Conservation (phyloP, 1,140 invertebrate species). For the Maconellicoccus hirsutus region DNA sequence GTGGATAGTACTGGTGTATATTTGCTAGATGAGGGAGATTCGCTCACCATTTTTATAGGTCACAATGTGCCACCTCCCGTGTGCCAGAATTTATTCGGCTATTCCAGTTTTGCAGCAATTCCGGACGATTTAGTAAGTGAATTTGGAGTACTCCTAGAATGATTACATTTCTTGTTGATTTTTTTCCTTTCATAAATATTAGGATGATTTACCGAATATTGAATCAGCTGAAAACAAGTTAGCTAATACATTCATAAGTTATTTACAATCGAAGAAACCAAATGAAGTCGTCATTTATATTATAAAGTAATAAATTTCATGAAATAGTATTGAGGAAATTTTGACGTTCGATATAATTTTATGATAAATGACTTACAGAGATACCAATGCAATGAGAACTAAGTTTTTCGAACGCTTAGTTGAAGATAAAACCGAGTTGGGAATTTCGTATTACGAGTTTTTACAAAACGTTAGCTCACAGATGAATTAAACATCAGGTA, state of each 20-base stretch:
- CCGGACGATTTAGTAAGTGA: constrained; percentile 51
- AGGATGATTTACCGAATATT: not conserved
- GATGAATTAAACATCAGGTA: constrained; percentile 50
- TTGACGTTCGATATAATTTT: no score
- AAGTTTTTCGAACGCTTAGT: constrained; percentile 80
- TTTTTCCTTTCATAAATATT: not conserved
- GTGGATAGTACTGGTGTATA: constrained; percentile 83
- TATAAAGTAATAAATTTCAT: constrained; percentile 10
- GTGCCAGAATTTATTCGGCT: constrained; percentile 59
- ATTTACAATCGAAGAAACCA: constrained; percentile 11
- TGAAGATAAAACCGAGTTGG: constrained; percentile 86
- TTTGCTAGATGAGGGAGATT: constrained; percentile 74
- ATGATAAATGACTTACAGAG: constrained; percentile 49
- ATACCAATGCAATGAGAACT: constrained; percentile 71
- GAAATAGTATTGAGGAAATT: constrained; percentile 15
- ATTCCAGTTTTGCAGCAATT: constrained; percentile 46
- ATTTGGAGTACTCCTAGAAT: not conserved
- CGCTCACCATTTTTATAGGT: constrained; percentile 78
- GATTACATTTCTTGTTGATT: not conserved
- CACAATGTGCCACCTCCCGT: constrained; percentile 62
- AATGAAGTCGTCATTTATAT: constrained; percentile 7
- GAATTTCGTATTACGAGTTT: constrained; percentile 96
- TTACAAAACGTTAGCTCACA: constrained; percentile 88
- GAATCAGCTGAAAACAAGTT: constrained; percentile 28
- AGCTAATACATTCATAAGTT: constrained; percentile 19